phyloP scores from a whole-genome alignment of 2,797 vertebrate species.

The Rhinoraja longicauda region DNA sequence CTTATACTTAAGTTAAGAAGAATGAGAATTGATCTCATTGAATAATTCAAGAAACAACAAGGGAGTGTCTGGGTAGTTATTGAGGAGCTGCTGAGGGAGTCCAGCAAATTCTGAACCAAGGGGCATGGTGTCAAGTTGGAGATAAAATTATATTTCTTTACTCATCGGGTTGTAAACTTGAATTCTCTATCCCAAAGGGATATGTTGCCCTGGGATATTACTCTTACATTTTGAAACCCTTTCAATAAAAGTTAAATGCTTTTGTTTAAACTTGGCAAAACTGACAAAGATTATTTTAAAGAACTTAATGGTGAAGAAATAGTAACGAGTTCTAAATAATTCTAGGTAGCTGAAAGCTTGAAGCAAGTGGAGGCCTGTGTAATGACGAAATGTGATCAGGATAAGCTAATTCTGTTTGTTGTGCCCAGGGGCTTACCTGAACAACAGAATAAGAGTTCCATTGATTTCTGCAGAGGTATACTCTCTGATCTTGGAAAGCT shows the following conservation, averaged over 20 bases:
- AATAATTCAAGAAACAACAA: too few species aligned
- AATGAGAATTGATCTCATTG: too few species aligned
- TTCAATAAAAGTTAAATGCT: background rate
- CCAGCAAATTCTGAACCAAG: too few species aligned
- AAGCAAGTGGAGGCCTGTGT: conserved; percentile 73
- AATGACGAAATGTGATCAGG: conserved; percentile 60
- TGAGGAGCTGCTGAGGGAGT: too few species aligned
- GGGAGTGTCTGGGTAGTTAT: too few species aligned
- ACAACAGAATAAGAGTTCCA: conserved; percentile 44
- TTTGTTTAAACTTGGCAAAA: background rate
- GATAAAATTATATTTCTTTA: background rate
- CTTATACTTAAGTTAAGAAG: too few species aligned
- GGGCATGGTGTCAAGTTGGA: background rate
- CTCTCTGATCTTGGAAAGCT: conserved; percentile 53
- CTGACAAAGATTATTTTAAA: background rate
- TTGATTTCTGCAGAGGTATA: conserved; percentile 47
- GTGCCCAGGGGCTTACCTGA: conserved; percentile 54
- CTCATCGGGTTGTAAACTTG: too few species aligned
- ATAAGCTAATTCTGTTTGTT: conserved; percentile 75
- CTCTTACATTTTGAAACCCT: background rate
- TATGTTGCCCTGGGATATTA: background rate
- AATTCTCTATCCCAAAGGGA: too few species aligned
- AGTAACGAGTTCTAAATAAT: background rate
- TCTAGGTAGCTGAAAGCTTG: conserved; percentile 61
- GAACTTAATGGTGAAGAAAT: background rate